Conservation (phyloP, 2,797 vertebrate species). For the Gobio occitaniae region DNA sequence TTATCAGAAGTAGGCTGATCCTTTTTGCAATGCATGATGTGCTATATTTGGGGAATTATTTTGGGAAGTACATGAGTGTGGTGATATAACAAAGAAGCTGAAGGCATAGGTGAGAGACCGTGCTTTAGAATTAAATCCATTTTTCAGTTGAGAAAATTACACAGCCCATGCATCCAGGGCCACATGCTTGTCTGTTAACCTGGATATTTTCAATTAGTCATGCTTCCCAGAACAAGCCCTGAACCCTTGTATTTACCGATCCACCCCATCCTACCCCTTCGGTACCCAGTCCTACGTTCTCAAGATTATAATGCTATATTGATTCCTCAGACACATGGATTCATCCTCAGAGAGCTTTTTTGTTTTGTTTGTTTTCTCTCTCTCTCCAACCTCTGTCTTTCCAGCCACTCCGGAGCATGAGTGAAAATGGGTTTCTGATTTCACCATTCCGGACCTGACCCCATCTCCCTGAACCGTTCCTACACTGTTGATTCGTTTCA, state of each 20-base stretch:
- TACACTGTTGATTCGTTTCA: conserved; percentile 70
- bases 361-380: background rate
- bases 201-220: conserved; percentile 77
- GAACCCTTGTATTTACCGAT: conserved; percentile 64
- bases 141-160: conserved; percentile 66
- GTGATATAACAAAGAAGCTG: conserved; percentile 53
- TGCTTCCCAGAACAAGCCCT: conserved; percentile 66
- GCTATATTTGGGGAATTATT: conserved; percentile 30
- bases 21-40: conserved; percentile 42
- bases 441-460: conserved; percentile 64
- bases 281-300: conserved; percentile 59
- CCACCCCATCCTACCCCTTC: conserved; percentile 40
- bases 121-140: conserved; percentile 66
- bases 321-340: conserved; percentile 63
- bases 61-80: conserved; percentile 16
- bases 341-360: conserved; percentile 57
- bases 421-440: conserved; percentile 73
- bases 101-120: conserved; percentile 50
- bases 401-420: conserved; percentile 55
- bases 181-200: conserved; percentile 66
- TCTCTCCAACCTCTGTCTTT: conserved; percentile 46
- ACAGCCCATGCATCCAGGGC: conserved; percentile 47
- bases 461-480: conserved; percentile 64
- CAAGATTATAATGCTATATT: conserved; percentile 69
- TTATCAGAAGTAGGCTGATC: conserved; percentile 25